A percentile compares a stretch with the other conserved stretches of the same genome.
phyloP scores from a whole-genome alignment of 2,113 vertebrate genomes.

The Nibea coibor region DNA sequence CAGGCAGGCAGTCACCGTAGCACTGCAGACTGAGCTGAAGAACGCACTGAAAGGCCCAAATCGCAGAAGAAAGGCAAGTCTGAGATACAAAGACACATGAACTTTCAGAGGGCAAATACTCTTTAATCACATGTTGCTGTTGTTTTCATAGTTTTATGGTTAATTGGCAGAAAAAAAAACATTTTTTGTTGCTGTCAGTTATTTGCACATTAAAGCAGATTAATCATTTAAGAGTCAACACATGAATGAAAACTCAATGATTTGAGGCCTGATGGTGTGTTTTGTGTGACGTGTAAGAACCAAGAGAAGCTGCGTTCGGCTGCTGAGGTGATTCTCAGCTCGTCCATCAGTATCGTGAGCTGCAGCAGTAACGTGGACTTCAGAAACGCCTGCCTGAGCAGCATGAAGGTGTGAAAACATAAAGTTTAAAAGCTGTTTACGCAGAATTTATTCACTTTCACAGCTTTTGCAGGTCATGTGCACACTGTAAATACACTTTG shows the following conservation, averaged over 20 bases:
- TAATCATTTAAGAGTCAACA: neutral
- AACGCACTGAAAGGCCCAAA: conserved; percentile 63
- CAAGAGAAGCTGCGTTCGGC: conserved; percentile 72
- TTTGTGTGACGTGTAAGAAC: conserved; percentile 60
- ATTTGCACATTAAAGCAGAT: neutral
- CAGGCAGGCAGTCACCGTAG: conserved; percentile 65
- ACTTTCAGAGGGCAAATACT: neutral
- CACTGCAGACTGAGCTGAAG: conserved; percentile 73
- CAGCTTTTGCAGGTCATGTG: neutral
- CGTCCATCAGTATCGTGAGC: conserved; percentile 77
- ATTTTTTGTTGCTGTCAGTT: neutral
- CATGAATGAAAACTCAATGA: neutral
- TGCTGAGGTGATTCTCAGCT: conserved; percentile 77
- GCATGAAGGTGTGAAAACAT: conserved; percentile 78
- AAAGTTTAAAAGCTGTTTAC: neutral
- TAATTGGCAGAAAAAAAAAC: neutral
- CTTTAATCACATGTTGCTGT: neutral
- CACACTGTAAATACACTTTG: neutral
- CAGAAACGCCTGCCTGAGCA: conserved; percentile 77
- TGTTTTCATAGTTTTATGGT: neutral
- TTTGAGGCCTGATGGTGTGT: neutral
- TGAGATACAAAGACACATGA: neutral
- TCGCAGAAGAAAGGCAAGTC: conserved; percentile 71
- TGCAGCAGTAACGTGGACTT: conserved; percentile 80
- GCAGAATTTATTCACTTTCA: neutral